Evolutionary conservation across 92 coral and sea anemone species (phyloP).

Genomic region (Porites divaricata): DNA sequence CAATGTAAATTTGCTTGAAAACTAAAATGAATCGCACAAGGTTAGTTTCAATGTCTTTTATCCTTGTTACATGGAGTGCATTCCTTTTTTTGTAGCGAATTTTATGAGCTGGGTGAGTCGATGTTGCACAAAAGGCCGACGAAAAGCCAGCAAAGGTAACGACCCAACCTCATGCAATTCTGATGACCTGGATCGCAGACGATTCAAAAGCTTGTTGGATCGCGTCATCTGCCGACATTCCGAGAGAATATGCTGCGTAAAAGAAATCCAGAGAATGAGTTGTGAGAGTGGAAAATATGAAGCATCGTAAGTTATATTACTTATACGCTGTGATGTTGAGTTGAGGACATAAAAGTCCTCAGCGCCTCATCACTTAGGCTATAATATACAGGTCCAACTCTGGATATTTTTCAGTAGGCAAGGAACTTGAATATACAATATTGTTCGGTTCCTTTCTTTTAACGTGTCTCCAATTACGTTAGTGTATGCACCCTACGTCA

Average conservation of each 20-base stretch:
- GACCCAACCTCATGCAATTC: constrained; percentile 62
- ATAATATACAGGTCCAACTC: too few relatives aligned
- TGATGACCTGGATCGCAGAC: constrained; percentile 78
- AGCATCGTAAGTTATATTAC: constrained; percentile 68
- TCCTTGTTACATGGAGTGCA: too few relatives aligned
- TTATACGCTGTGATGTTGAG: background rate
- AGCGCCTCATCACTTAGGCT: too few relatives aligned
- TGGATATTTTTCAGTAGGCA: too few relatives aligned
- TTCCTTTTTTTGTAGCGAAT: background rate
- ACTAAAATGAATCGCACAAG: too few relatives aligned
- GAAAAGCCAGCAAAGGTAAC: constrained; percentile 28
- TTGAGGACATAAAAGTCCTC: background rate
- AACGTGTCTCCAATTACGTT: too few relatives aligned
- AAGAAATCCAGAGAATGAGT: constrained; percentile 65
- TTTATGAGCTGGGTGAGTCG: constrained; percentile 58
- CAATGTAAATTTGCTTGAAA: too few relatives aligned
- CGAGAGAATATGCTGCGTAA: constrained; percentile 82
- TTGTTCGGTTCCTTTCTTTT: too few relatives aligned
- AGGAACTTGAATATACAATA: too few relatives aligned
- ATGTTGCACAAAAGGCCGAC: constrained; percentile 75
- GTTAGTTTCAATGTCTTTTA: too few relatives aligned
- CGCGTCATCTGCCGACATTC: constrained; percentile 75
- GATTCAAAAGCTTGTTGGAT: constrained; percentile 35
- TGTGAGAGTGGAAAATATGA: constrained; percentile 80
- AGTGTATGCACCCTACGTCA: too few relatives aligned